Evolutionary conservation across 2,113 vertebrate species (phyloP), one percentile per base, ranked within the genome.

Genomic region (Saguinus midas): DNA sequence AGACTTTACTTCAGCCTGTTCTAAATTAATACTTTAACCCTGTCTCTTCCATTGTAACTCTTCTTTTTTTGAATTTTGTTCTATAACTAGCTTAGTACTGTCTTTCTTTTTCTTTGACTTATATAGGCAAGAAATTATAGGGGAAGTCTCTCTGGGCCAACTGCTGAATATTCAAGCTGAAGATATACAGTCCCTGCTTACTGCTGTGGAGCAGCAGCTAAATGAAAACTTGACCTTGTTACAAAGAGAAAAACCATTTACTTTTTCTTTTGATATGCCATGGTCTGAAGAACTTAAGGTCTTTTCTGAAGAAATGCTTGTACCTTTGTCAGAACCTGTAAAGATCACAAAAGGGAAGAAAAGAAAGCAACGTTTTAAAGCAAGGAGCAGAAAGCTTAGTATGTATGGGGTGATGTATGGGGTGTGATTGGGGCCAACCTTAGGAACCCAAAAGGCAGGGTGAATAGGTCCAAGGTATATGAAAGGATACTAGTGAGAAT

Each of bases 141-240:
- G 91, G 29, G 90, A 90, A 32, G 1, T 23, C 32, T 64, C 75
- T 87, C 85, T 97, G 35, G 78, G 64, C n/a, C 52, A 90, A 23
- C 25, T 98, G 3, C 70, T 98, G 50, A 85, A 88, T 50, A 75
- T 97, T 85, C 48, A 87, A 37, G 68, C 68, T 64, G 45, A 14
- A 35, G 94, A 92, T 40, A 76, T 96, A 27, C 90, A 87, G 23
- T 0, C 8, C 50, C 72, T 97, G 9, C n/a, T 95, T 57, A 40
- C 8, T 66, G 50, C n/a, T 0, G 95, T 97, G 82, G 72, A 87
- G 5, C 25, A 91, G 45, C 27, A 3, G 48, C 87, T 98, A 27
- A 89, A 94, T 75, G 95, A 98, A 90, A 95, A 98, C 37, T 57
- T 98, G 70, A 96, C 55, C 35, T 40, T 96, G 55, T 66, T 80